A percentile compares a stretch with the other conserved stretches of the same genome.
Conservation (phyloP, 1,140 invertebrate genomes). For the Drosophila arawakana region DNA sequence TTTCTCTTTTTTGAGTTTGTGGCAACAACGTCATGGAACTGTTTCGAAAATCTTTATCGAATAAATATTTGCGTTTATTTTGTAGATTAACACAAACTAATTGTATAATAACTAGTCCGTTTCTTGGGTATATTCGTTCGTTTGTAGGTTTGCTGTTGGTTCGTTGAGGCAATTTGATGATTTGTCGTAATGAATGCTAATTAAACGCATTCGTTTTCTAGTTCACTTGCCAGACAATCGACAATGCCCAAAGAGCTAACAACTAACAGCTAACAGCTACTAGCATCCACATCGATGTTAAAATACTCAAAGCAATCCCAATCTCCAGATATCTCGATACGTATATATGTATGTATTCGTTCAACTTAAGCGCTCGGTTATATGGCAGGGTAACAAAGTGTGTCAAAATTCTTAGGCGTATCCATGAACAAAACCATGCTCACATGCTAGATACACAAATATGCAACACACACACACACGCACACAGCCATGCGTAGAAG, state of each 20-base stretch:
- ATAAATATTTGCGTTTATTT: slow-evolving; percentile 78
- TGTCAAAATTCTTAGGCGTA: slow-evolving; percentile 79
- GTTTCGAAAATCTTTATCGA: slow-evolving; percentile 68
- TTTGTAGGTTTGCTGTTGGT: slow-evolving; percentile 15
- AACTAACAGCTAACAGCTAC: slow-evolving; percentile 27
- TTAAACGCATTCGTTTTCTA: slow-evolving; percentile 83
- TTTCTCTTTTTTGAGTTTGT: slow-evolving; percentile 46
- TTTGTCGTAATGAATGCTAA: slow-evolving; percentile 83
- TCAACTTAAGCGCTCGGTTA: slow-evolving; percentile 20
- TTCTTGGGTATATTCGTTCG: slow-evolving; percentile 26
- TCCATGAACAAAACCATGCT: slow-evolving; percentile 52
- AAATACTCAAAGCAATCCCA: not conserved
- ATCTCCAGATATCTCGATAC: slow-evolving; percentile 41
- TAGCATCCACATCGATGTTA: slow-evolving; percentile 45
- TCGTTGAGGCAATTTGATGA: slow-evolving; percentile 73
- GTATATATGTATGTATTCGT: slow-evolving; percentile 36
- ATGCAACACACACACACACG: slow-evolving; percentile 10
- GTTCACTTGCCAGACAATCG: slow-evolving; percentile 65
- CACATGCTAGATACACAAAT: slow-evolving; percentile 4
- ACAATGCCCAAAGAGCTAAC: slow-evolving; percentile 39
- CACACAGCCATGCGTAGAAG: slow-evolving; percentile 5
- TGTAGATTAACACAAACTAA: slow-evolving; percentile 66
- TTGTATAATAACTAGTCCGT: slow-evolving; percentile 66
- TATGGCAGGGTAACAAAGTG: slow-evolving; percentile 57
- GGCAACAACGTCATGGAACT: slow-evolving; percentile 75